phyloP scores from a whole-genome alignment of 1,140 invertebrate species.

The Euschistus heros region DNA sequence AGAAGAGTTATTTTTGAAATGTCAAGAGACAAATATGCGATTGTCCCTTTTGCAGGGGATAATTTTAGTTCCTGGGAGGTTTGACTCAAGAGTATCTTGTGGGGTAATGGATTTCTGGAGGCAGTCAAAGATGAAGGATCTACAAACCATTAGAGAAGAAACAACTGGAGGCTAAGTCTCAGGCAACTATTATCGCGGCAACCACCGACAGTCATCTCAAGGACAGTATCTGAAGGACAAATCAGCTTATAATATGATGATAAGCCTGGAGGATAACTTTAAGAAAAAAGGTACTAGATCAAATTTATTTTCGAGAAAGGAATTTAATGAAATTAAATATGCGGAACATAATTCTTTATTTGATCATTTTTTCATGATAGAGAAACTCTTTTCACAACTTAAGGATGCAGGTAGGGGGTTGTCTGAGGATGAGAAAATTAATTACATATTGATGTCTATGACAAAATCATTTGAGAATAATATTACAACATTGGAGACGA shows the following conservation, averaged over 20 bases:
- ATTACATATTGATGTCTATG: neutral
- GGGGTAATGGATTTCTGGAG: neutral
- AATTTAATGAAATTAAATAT: neutral
- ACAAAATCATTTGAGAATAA: neutral
- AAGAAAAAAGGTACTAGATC: neutral
- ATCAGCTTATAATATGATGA: neutral
- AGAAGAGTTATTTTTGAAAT: neutral
- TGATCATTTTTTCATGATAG: neutral
- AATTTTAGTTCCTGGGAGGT: neutral
- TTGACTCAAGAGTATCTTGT: neutral
- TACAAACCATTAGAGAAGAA: neutral
- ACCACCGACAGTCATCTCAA: neutral
- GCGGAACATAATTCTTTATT: neutral
- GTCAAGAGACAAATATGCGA: neutral
- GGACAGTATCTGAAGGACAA: neutral
- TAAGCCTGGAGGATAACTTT: neutral
- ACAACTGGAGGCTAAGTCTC: neutral
- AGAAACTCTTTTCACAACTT: too few relatives aligned
- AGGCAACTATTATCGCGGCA: neutral
- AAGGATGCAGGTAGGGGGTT: neutral
- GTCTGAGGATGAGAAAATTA: neutral
- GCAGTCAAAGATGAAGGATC: neutral
- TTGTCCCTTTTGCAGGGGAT: neutral
- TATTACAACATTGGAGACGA: neutral
- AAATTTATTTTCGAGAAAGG: neutral